These are phyloP conservation scores for Podocnemis expansa DNA, from an alignment of 2,113 vertebrate genomes.

Conservation along the genomic window DNA sequence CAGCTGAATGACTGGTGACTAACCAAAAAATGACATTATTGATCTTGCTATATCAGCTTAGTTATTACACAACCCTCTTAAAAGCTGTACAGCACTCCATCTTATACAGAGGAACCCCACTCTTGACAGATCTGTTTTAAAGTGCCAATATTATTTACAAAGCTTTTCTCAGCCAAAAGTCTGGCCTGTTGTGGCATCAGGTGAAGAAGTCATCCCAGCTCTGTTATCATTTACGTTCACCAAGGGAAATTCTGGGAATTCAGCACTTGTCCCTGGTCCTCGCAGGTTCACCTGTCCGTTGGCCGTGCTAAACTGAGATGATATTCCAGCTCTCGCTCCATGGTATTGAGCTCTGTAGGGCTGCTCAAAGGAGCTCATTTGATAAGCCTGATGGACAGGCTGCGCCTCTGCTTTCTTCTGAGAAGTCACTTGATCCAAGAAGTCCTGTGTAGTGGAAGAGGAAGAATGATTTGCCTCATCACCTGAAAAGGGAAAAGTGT, in stretches of 20 bases:
- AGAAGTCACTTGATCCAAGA: conserved; percentile 95
- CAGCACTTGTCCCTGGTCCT: conserved; percentile 89
- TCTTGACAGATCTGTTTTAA: conserved; percentile 91
- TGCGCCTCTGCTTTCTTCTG: conserved; percentile 96
- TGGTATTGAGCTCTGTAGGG: conserved; percentile 96
- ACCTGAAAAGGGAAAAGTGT: conserved; percentile 96
- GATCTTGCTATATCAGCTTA: conserved; percentile 82
- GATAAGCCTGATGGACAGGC: conserved; percentile 94
- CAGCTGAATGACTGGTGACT: conserved; percentile 79
- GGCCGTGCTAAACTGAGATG: conserved; percentile 93
- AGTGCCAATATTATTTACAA: conserved; percentile 89
- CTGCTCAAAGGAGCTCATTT: conserved; percentile 95
- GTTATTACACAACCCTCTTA: conserved; percentile 78
- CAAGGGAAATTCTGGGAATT: conserved; percentile 96
- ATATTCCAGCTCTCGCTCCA: conserved; percentile 87
- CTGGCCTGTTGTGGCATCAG: conserved; percentile 94
- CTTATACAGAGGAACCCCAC: conserved; percentile 82
- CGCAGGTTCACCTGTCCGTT: conserved; percentile 96
- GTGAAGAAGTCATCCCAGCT: conserved; percentile 95
- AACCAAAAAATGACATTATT: conserved; percentile 76
- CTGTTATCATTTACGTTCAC: conserved; percentile 94
- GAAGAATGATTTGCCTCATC: conserved; percentile 93
- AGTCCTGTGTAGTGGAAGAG: conserved; percentile 94
- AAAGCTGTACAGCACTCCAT: conserved; percentile 82
- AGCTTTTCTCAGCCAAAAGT: conserved; percentile 90